Evolutionary conservation across 2,797 vertebrate genomes (phyloP).

Genomic region (Liparis tanakae): DNA sequence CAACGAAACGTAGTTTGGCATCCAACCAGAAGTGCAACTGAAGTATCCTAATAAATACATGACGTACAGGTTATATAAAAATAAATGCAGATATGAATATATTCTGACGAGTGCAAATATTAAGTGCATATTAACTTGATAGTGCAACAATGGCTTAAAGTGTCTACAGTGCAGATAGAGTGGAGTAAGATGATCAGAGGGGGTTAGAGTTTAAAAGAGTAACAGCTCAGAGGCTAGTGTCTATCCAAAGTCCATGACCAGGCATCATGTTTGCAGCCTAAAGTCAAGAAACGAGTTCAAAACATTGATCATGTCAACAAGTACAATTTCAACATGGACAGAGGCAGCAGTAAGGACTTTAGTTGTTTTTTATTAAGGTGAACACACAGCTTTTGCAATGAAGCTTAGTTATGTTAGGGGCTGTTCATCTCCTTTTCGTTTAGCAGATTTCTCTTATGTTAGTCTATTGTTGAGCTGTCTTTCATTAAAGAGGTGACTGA

Average conservation of each 20-base stretch:
- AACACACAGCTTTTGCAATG: background rate
- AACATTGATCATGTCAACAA: background rate
- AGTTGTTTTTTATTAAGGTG: background rate
- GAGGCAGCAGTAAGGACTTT: background rate
- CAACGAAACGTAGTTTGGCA: too few relatives aligned
- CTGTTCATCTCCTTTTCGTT: constrained; percentile 1
- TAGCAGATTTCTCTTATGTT: background rate
- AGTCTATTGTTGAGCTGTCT: background rate
- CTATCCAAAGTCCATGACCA: background rate
- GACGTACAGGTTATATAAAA: too few relatives aligned
- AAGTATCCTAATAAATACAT: too few relatives aligned
- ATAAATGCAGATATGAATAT: too few relatives aligned
- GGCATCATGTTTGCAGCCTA: background rate
- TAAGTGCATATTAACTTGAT: too few relatives aligned
- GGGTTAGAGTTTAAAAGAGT: too few relatives aligned
- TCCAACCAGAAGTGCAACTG: too few relatives aligned
- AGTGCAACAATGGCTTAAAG: too few relatives aligned
- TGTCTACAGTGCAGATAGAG: too few relatives aligned
- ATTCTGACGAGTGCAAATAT: too few relatives aligned
- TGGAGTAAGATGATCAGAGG: too few relatives aligned
- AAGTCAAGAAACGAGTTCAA: background rate
- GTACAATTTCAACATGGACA: background rate
- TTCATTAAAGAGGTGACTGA: background rate
- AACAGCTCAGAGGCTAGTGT: background rate
- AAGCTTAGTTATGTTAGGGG: background rate